Base-by-base conservation (phyloP, 2,888 invertebrate genomes). In the Sthenelais limicola region DNA sequence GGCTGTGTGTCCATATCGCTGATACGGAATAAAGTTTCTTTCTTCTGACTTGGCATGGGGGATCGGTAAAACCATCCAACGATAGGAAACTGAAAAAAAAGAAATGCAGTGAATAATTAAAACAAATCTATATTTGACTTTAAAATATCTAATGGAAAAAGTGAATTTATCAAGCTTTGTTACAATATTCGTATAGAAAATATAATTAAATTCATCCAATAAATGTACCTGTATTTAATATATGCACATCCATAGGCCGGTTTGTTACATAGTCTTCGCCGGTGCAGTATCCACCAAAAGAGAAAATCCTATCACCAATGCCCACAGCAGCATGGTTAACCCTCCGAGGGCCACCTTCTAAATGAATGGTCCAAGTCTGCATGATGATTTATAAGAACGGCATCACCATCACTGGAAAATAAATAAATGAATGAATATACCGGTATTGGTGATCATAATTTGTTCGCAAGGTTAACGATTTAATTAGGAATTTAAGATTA, bases 281-380 rank as follows among this genome's bases (percentile, higher is more conserved):
- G 0, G 94, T 94, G 85, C 94, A 95, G 86, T 95, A 97, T 32
- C 97, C 97, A 48, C 97, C 96, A 87, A 97, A 96, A 0, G 94
- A 94, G 88, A 92, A 96, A 78, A 97, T 94, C 49, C 84, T 84
- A 30, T 91, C 92, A 9, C 80, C 81, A 49, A 95, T 92, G 73
- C 92, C 91, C 30, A 93, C 94, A 4, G 94, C 95, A n/a, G 96
- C 95, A 90, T 96, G 96, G 87, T 96, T 96, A 18, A 96, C 96
- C 75, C 96, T 90, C 82, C 93, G 91, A 21, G 96, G 97, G n/a
- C 96, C 96, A 35, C 95, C 96, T 85, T 94, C 94, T 76, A 96
- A 90, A 84, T 92, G 92, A 38, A 93, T 92, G 68, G 94, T 94
- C 97, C 96, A 97, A 58, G 58, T 56, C 71, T 71, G 71, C 71